These are phyloP conservation scores for Rhinoderma darwinii DNA, from an alignment of 2,113 vertebrate genomes.

Conservation along the genomic window DNA sequence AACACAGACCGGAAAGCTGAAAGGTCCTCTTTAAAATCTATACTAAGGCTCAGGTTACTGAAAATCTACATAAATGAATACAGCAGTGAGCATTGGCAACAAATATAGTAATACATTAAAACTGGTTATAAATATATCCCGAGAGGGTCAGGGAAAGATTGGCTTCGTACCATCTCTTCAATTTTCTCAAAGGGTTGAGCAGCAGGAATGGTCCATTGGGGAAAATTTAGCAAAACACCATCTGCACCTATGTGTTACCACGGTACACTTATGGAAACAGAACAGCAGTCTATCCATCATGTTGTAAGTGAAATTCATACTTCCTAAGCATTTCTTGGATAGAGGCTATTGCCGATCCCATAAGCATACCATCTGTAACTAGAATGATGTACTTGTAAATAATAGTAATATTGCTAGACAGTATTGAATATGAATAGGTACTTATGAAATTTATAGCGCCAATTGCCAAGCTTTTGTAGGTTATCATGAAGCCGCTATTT, in stretches of 20 bases:
- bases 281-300: conserved; percentile 34
- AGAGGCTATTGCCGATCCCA: conserved; percentile 17
- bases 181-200: conserved; percentile 42
- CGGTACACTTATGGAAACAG: conserved; percentile 22
- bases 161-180: background rate
- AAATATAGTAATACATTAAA: background rate
- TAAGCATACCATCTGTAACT: conserved; percentile 42
- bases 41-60: background rate
- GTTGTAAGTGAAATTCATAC: conserved; percentile 32
- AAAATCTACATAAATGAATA: background rate
- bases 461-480: background rate
- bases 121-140: background rate
- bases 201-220: conserved; percentile 42
- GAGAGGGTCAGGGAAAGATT: background rate
- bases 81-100: background rate
- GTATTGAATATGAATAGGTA: background rate
- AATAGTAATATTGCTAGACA: background rate
- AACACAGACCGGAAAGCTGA: background rate
- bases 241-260: conserved; percentile 47
- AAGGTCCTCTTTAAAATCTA: too few relatives aligned
- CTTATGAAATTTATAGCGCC: background rate
- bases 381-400: conserved; percentile 13
- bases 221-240: conserved; percentile 53
- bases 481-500: background rate
- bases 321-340: conserved; percentile 51